Evolutionary conservation across 2,797 vertebrate species (phyloP).

Genomic region (Monodelphis domestica): DNA sequence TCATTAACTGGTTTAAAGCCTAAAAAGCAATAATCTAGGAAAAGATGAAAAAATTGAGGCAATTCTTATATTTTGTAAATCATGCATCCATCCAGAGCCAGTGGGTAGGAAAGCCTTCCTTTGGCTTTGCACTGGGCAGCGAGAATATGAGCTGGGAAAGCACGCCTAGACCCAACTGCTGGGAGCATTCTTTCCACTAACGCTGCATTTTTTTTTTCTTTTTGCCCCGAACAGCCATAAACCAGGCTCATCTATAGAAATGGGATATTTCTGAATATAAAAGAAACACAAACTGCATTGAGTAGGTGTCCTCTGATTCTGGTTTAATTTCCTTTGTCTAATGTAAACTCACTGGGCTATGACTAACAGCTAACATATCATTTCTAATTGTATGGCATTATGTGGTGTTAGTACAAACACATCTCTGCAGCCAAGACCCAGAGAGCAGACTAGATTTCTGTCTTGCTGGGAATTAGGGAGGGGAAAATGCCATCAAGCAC

Average conservation of each 20-base stretch:
- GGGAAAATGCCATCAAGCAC: conserved; percentile 71
- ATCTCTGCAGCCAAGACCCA: conserved; percentile 78
- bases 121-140: conserved; percentile 65
- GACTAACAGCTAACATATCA: conserved; percentile 84
- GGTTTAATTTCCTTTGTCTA: conserved; percentile 85
- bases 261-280: conserved; percentile 74
- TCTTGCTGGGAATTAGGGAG: conserved; percentile 76
- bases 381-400: conserved; percentile 84
- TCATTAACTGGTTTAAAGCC: background rate
- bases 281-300: conserved; percentile 71
- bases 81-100: conserved; percentile 45
- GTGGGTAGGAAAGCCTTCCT: conserved; percentile 14
- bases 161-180: conserved; percentile 46
- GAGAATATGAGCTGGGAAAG: conserved; percentile 43
- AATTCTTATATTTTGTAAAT: conserved; percentile 7
- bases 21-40: background rate
- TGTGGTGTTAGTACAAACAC: conserved; percentile 83
- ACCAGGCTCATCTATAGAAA: conserved; percentile 80
- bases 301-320: conserved; percentile 80
- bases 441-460: conserved; percentile 74
- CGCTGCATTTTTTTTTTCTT: conserved; percentile 63
- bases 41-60: background rate
- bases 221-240: conserved; percentile 56
- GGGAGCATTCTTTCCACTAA: conserved; percentile 69
- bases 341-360: conserved; percentile 85